Base-by-base conservation (phyloP, 2,888 invertebrate genomes). In the Zonitis immaculata region DNA sequence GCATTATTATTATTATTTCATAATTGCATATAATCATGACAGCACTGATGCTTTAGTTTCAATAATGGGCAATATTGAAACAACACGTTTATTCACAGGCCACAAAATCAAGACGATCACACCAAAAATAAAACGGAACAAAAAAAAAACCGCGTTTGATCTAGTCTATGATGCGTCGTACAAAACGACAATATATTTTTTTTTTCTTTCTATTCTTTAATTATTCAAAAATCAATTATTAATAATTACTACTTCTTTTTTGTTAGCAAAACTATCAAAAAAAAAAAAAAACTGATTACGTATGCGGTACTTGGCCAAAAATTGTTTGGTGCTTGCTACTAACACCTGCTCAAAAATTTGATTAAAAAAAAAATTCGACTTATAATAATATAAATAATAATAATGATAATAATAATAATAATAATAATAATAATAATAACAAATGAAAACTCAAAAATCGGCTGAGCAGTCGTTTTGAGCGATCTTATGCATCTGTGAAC, bases 401-500 rank as follows among this genome's bases (percentile, higher is more conserved):
- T 44, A 51, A 55, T 49, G 51, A 49, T 42, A 54, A 52, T 60
- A 52, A 62, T 57, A 52, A 64, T 51, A 64, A 58, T 54, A 47
- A 55, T 54, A 52, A 62, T 16, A 56, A 56, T 12, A n/a, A 50
- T 47, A 49, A 47, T 25, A 12, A 56, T 49, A 52, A 47, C 20
- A 43, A 16, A 44, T 28, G 27, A 27, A 44, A 44, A 44, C 26
- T 28, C 26, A 28, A 44, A 57, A 67, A 65, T 73, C 70, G 72
- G 74, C 73, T 70, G 72, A 72, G 71, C 73, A 70, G 67, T 68
- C 73, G 74, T 74, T 75, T 75, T 73, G 75, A 75, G 75, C 75
- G 71, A 74, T 75, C 74, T 73, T 74, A 74, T 75, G 74, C 74
- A 75, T 75, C 75, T 75, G 75, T 74, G 73, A 66, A 73, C 72